These are phyloP conservation scores for Zootermopsis nevadensis DNA, from an alignment of 2,888 invertebrate genomes.

Conservation along the genomic window DNA sequence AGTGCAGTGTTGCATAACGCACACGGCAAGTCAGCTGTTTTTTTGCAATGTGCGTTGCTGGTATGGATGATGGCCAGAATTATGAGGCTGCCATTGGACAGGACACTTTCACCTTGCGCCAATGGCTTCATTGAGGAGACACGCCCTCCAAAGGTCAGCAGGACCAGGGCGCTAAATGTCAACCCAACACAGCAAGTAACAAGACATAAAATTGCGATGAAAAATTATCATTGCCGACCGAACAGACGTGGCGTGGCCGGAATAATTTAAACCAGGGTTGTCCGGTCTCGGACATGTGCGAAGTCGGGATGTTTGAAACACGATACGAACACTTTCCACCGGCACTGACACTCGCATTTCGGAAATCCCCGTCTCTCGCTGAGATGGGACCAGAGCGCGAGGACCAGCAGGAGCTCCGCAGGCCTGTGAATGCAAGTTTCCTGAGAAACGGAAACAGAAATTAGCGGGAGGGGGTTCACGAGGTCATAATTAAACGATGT, in stretches of 20 bases:
- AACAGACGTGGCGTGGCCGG: not conserved
- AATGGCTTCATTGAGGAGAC: not conserved
- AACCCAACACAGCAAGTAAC: not conserved
- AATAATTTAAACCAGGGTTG: no score
- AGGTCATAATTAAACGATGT: no score
- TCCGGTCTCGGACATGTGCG: no score
- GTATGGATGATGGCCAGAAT: not conserved
- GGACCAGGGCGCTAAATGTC: not conserved
- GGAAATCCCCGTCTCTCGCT: no score
- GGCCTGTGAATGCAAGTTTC: no score
- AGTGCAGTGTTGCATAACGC: not conserved
- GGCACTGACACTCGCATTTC: no score
- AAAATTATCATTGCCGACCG: not conserved
- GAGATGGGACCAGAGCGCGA: no score
- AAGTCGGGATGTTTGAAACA: no score
- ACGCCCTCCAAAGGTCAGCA: conserved; percentile 17
- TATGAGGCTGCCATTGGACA: not conserved
- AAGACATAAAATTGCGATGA: not conserved
- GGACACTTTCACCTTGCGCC: conserved; percentile 21
- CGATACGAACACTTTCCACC: no score
- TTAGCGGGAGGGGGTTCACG: no score
- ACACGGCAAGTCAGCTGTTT: not conserved
- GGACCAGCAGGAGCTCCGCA: no score
- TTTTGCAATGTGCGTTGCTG: not conserved
- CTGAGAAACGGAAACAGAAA: no score